phyloP scores from a whole-genome alignment of 2,113 vertebrate genomes.

The Cathartes aura region DNA sequence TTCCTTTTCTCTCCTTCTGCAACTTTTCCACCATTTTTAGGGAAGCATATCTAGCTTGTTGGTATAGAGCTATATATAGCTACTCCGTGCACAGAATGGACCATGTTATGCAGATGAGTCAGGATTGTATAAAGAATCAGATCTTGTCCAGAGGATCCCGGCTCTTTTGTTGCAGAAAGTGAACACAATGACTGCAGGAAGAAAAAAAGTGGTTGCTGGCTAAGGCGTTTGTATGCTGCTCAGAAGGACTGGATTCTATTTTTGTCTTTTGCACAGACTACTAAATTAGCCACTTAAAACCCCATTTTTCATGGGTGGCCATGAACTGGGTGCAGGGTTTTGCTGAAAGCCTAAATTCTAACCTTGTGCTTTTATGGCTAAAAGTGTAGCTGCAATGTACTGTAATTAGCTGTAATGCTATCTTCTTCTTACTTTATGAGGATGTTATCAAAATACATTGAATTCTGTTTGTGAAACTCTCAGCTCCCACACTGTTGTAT shows the following conservation, averaged over 20 bases:
- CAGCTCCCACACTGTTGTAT: not conserved
- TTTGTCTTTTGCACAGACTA: not conserved
- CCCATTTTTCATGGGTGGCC: not conserved
- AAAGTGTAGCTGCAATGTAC: not conserved
- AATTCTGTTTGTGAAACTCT: not conserved
- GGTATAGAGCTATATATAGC: not conserved
- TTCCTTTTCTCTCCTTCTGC: not conserved
- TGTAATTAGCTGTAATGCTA: not conserved
- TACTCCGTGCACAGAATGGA: not conserved
- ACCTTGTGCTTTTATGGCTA: not conserved
- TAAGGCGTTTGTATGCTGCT: not conserved
- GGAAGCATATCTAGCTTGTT: not conserved
- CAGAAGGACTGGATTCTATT: not conserved
- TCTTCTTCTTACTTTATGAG: not conserved
- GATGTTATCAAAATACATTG: not conserved
- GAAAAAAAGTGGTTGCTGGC: not conserved
- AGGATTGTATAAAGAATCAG: not conserved
- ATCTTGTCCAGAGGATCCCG: not conserved
- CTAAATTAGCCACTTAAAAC: constrained; percentile 14
- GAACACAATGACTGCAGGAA: not conserved
- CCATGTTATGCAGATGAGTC: not conserved
- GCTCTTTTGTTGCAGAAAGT: not conserved
- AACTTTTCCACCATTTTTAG: not conserved
- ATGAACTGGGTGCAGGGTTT: not conserved
- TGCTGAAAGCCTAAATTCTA: not conserved